A percentile compares a stretch with the other conserved stretches of the same genome.
phyloP scores from a whole-genome alignment of 2,888 invertebrate species.

The Stenolophus ochropezus region DNA sequence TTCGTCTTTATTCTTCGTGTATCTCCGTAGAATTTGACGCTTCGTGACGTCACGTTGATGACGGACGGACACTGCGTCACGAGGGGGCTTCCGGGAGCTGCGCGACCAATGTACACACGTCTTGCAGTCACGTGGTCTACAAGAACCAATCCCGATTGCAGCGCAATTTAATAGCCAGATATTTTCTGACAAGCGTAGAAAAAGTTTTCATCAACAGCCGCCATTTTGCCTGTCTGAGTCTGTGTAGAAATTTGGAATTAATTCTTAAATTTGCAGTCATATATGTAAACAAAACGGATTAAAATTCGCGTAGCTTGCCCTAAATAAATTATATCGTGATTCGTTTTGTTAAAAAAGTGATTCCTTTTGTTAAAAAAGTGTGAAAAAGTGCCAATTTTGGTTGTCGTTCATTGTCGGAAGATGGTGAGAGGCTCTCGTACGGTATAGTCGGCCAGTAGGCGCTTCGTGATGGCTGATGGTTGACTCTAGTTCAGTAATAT shows the following conservation, averaged over 20 bases:
- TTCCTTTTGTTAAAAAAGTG: constrained; percentile 70
- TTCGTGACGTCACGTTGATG: constrained; percentile 69
- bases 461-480: constrained; percentile 89
- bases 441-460: constrained; percentile 78
- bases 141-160: constrained; percentile 71
- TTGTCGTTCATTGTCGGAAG: constrained; percentile 84
- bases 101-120: constrained; percentile 70
- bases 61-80: constrained; percentile 72
- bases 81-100: constrained; percentile 69
- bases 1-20: constrained; percentile 52
- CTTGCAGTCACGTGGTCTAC: constrained; percentile 73
- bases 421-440: constrained; percentile 81
- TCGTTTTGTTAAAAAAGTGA: constrained; percentile 69
- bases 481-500: constrained; percentile 82
- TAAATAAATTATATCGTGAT: constrained; percentile 69
- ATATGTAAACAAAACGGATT: constrained; percentile 70
- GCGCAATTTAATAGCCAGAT: constrained; percentile 75
- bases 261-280: constrained; percentile 81
- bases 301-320: constrained; percentile 71
- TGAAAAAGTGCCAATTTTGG: constrained; percentile 78
- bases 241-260: constrained; percentile 84
- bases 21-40: constrained; percentile 57
- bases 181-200: constrained; percentile 95
- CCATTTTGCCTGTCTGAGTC: constrained; percentile 92
- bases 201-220: constrained; percentile 96